Evolutionary conservation across 2,797 vertebrate species (phyloP), one percentile per base, ranked within the genome.

Genomic region (Chrysocyon brachyurus): DNA sequence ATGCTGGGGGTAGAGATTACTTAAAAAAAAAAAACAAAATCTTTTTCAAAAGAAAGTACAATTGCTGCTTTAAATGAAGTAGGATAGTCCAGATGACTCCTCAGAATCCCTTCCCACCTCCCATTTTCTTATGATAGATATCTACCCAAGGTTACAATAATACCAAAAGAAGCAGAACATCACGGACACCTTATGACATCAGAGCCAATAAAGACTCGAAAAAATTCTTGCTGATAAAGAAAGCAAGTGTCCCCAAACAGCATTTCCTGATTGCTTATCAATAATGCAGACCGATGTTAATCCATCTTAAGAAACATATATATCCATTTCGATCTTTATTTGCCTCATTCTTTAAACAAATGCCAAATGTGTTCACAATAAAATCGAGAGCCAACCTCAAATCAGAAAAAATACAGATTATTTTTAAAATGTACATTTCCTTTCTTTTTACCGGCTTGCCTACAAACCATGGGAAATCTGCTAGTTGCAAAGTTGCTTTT

Each of bases 261-360:
- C 68, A 89, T 87, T 88, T 98, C 95, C 90, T 96, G 85, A 92
- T 83, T 87, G 84, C 31, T 96, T 94, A 96, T 94, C 92, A 98
- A 97, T 97, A 97, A 96, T 75, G 63, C 87, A 96, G 66, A 88
- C 24, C 36, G 92, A 46, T 63, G 49, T 89, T 95, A 72, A n/a
- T 90, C 81, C 79, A 26, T 66, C 84, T 96, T n/a, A 83, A 79
- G 91, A 92, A 17, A 40, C 12, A 79, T 59, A 54, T 24, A 46
- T 14, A 0, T 75, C 73, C 59, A 56, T 77, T 83, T 91, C 78
- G 78, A 81, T 52, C 17, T 70, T 66, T 46, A 61, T 90, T 9
- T 49, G 31, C 83, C 31, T 95, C 46, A 31, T 83, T 83, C 77
- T 95, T 97, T 94, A 96, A 94, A 82, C 94, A 94, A 95, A 84